Evolutionary conservation across 2,888 invertebrate genomes (phyloP).

Genomic region (Germaria angustata): DNA sequence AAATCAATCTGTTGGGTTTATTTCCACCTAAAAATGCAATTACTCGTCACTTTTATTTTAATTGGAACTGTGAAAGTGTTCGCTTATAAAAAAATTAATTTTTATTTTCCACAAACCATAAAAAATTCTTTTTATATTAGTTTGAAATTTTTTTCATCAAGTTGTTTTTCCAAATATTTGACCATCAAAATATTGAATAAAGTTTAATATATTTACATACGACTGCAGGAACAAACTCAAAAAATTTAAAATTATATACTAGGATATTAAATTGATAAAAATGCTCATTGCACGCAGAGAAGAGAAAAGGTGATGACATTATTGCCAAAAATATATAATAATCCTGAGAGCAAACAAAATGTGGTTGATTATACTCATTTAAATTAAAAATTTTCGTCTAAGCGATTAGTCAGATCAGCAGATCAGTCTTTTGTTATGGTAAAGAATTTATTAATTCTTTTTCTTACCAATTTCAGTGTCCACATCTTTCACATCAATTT

Average conservation of each 20-base stretch:
- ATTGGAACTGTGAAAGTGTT: constrained; percentile 37
- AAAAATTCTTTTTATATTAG: constrained; percentile 10
- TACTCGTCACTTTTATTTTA: constrained; percentile 35
- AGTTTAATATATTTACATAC: not conserved
- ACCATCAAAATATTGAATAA: constrained; percentile 42
- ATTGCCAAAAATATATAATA: too few relatives aligned
- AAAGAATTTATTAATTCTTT: too few relatives aligned
- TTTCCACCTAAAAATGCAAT: constrained; percentile 1
- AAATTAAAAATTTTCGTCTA: too few relatives aligned
- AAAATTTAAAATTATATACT: too few relatives aligned
- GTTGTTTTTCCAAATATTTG: constrained; percentile 10
- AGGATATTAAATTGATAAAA: too few relatives aligned
- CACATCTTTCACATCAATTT: not conserved
- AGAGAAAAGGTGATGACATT: too few relatives aligned
- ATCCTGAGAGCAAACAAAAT: too few relatives aligned
- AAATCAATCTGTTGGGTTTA: not conserved
- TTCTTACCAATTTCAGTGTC: too few relatives aligned
- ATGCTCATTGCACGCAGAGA: too few relatives aligned
- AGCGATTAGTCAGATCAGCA: too few relatives aligned
- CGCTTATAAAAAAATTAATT: not conserved
- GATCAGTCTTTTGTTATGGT: too few relatives aligned
- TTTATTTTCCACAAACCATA: constrained; percentile 36
- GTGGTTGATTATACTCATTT: too few relatives aligned
- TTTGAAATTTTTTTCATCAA: not conserved
- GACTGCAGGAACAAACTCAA: not conserved